Percentiles rank a stretch among this genome's conserved stretches.
phyloP scores from a whole-genome alignment of 1,140 invertebrate genomes.

The Plutomurus gul region DNA sequence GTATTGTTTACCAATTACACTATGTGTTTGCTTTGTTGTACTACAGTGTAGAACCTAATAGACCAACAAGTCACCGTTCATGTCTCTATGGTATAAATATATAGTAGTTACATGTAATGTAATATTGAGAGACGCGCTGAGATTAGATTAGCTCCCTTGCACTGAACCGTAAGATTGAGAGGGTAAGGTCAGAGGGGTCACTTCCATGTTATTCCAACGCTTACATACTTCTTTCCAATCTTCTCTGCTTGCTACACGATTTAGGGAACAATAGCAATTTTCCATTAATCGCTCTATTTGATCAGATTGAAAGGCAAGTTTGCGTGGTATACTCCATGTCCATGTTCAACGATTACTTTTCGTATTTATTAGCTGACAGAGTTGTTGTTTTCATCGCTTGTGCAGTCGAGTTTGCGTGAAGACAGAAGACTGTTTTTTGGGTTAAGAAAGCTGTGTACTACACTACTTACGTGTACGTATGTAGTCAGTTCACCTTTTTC shows the following conservation, averaged over 20 bases:
- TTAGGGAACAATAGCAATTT: conserved; percentile 11
- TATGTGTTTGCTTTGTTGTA: too few species aligned
- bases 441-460: too few species aligned
- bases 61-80: too few species aligned
- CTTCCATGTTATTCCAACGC: background rate
- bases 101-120: too few species aligned
- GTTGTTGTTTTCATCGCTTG: conserved; percentile 6
- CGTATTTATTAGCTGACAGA: background rate
- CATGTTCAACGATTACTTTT: background rate
- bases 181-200: conserved; percentile 15
- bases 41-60: too few species aligned
- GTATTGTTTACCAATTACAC: too few species aligned
- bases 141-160: conserved; percentile 20
- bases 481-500: too few species aligned
- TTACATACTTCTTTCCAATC: background rate
- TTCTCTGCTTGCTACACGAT: background rate
- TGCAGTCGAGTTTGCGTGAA: background rate
- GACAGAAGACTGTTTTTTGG: too few species aligned
- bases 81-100: too few species aligned
- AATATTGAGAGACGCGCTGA: background rate
- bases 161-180: conserved; percentile 20
- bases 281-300: conserved; percentile 20
- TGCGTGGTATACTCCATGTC: background rate
- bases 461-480: too few species aligned
- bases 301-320: conserved; percentile 26